phyloP scores from a whole-genome alignment of 2,113 vertebrate genomes.

The Oryzias javanicus region DNA sequence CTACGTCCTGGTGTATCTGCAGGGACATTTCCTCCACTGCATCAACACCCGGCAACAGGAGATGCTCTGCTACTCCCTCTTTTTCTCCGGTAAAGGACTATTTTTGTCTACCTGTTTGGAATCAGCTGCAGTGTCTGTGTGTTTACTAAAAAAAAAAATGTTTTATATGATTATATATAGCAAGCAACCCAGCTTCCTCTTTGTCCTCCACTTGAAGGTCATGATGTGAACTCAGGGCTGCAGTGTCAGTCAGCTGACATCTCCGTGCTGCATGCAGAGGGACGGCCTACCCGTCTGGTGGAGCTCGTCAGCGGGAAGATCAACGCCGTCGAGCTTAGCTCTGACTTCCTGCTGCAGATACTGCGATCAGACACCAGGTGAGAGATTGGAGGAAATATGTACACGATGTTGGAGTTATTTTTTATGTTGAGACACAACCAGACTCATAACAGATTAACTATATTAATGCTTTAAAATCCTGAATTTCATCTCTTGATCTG shows the following conservation, averaged over 20 bases:
- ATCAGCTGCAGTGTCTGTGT: neutral
- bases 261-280: slow-evolving; percentile 55
- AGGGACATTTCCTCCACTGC: slow-evolving; percentile 87
- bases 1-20: slow-evolving; percentile 87
- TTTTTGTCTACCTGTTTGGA: neutral
- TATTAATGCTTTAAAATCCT: too few species aligned
- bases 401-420: neutral
- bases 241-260: slow-evolving; percentile 21
- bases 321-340: slow-evolving; percentile 69
- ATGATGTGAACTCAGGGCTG: slow-evolving; percentile 48
- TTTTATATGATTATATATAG: too few species aligned
- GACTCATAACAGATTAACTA: too few species aligned
- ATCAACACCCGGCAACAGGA: slow-evolving; percentile 91
- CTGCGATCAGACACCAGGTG: slow-evolving; percentile 63
- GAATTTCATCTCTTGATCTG: too few species aligned
- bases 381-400: neutral
- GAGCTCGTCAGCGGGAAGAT: slow-evolving; percentile 77
- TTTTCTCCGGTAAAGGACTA: slow-evolving; percentile 82
- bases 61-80: slow-evolving; percentile 87
- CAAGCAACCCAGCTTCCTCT: neutral
- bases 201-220: slow-evolving; percentile 38
- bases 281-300: slow-evolving; percentile 63
- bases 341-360: slow-evolving; percentile 73
- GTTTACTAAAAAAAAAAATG: neutral
- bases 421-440: neutral